Base-by-base conservation (phyloP, 53 echinoderm and acorn worm species). In the Pentamera pediparva region DNA sequence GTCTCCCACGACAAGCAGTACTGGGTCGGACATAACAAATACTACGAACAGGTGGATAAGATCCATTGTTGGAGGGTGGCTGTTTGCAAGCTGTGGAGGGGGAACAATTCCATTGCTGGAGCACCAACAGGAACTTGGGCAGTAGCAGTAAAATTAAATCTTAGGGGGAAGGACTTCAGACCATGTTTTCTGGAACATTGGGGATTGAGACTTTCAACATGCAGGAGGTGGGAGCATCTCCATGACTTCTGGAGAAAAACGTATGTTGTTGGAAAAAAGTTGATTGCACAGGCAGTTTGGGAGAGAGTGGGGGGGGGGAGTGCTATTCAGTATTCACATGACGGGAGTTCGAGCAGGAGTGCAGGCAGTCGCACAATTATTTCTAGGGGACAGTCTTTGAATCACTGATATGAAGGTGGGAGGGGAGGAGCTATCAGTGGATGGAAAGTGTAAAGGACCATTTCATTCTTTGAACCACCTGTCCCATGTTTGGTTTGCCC, bases 1-100 rank as follows among this genome's bases (percentile, higher is more conserved):
- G 96, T 79, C 31, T 96, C 96, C 3, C 85, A 85, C 78, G 96
- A 96, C 83, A 85, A 87, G 55, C 87, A 90, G 76, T 91, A 83
- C 69, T 86, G 85, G 47, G 96, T 96, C 7, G 88, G 79, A 60
- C 96, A 96, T 61, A 96, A 96, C 69, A 82, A 91, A 59, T 96
- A 53, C 63, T 96, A 96, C 83, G 96, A 96, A 55, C 96, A 96
- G 91, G 96, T 91, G 41, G 30, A 59, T 56, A 56, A 13, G 57
- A 18, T 56, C 27, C 57, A 56, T 56, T 45, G 47, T 45, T 12
- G 12, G 47, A 45, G 12, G 0, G 13, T 45, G n/a, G n/a, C 12
- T 12, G 47, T 0, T 45, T 45, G n/a, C 12, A 45, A 45, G 47
- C 13, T 15, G 47, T 45, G 47, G 12, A 15, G 47, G 1, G n/a